Base-by-base conservation (phyloP, 2,113 vertebrate genomes). In the Tetrax tetrax region DNA sequence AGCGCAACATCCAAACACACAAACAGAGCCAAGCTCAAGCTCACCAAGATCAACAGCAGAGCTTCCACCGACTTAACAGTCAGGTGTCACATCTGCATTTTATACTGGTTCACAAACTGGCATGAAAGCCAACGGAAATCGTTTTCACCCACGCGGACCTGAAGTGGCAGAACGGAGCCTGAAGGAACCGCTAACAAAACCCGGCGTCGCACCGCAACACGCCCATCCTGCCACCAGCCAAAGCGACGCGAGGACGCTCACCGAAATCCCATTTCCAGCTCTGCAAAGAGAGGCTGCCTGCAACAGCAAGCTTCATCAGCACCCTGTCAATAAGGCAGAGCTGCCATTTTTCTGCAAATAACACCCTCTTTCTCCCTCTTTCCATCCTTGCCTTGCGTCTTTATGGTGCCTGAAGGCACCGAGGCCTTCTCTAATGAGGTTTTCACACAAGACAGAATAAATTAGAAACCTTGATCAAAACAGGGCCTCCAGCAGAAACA, bases 401-500 rank as follows among this genome's bases (percentile, higher is more conserved):
- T 88, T 48, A 66, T 1, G 3, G n/a, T 9, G 66, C 90, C 87
- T 41, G 33, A 41, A 95, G 80, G 94, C 80, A 78, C 56, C 1
- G 0, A 85, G 66, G 54, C 79, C 43, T 41, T 47, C 59, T 74
- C 87, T 94, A 85, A 95, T 27, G 86, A 90, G 88, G n/a, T 80
- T 95, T 90, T 85, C 76, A 72, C 60, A 80, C 59, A 50, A 77
- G 43, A 29, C 50, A 74, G 54, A 74, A 93, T 90, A 77, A 86
- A 95, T 88, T 66, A 95, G 86, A 74, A 93, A 51, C 14, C 83
- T 38, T 27, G 56, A 92, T 91, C 80, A 70, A 89, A 83, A 81
- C 56, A 51, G 51, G 69, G 69, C 91, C 83, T 96, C 76, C 79
- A 92, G 90, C 50, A 86, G 54, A 37, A 92, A 7, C 27, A 57